Conservation (phyloP, 2,888 invertebrate species). For the Apotomis betuletana region DNA sequence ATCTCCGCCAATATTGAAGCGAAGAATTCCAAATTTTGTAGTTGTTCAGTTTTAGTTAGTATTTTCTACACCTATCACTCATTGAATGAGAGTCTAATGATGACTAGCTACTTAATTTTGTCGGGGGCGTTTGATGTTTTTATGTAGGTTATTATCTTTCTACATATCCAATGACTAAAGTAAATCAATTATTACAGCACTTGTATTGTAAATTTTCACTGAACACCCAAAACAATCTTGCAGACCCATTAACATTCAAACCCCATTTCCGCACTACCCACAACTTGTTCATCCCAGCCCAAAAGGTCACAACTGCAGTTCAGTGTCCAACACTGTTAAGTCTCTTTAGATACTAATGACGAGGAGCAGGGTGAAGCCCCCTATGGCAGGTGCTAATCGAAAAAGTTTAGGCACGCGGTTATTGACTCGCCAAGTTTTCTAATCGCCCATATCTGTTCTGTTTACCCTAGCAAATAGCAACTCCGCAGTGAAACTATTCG, state of each 20-base stretch:
- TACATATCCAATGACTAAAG: not conserved
- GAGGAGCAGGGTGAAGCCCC: not conserved
- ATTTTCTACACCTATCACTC: too few relatives aligned
- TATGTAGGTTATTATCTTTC: too few relatives aligned
- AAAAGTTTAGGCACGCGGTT: constrained; percentile 34
- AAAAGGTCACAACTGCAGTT: not conserved
- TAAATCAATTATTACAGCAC: constrained; percentile 24
- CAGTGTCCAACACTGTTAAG: not conserved
- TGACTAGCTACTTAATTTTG: too few relatives aligned
- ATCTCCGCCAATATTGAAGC: too few relatives aligned
- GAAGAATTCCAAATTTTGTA: too few relatives aligned
- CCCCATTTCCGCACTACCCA: constrained; percentile 6
- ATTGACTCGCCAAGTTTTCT: constrained; percentile 39
- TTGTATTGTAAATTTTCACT: constrained; percentile 7
- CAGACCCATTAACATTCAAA: constrained; percentile 30
- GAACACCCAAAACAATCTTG: constrained; percentile 19
- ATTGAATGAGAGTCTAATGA: too few relatives aligned
- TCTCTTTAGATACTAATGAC: not conserved
- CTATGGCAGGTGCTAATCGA: constrained; percentile 39
- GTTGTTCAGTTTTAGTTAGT: too few relatives aligned
- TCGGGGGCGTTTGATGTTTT: too few relatives aligned
- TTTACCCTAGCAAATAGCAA: constrained; percentile 17
- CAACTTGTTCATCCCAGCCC: not conserved
- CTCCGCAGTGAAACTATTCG: not conserved
- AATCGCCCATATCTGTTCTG: constrained; percentile 38